Conservation (phyloP, 1,140 invertebrate genomes). For the Drosophila novamexicana region DNA sequence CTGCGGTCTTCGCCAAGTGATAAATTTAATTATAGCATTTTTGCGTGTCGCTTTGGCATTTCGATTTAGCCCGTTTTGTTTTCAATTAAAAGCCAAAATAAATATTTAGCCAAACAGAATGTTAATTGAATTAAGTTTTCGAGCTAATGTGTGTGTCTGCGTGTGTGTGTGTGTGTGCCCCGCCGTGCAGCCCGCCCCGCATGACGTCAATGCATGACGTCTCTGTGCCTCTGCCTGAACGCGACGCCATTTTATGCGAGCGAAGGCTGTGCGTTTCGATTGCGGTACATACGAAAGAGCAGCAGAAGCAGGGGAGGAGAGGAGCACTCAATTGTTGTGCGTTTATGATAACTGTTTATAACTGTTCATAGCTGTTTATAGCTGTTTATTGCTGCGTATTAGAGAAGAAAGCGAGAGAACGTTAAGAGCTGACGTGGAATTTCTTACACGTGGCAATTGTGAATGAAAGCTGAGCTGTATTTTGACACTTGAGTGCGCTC, state of each 20-base stretch:
- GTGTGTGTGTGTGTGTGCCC: background rate
- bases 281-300: constrained; percentile 31
- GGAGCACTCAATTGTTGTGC: background rate
- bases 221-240: background rate
- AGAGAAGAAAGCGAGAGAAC: background rate
- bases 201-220: constrained; percentile 9
- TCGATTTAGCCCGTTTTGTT: constrained; percentile 31
- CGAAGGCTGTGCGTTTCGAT: constrained; percentile 8
- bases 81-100: constrained; percentile 54
- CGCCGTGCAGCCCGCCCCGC: background rate
- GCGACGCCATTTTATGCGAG: constrained; percentile 32
- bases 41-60: constrained; percentile 65
- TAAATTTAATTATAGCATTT: constrained; percentile 70
- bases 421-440: background rate
- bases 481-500: background rate
- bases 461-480: background rate
- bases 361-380: background rate
- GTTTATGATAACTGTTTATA: constrained; percentile 1
- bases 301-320: background rate
- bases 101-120: constrained; percentile 5
- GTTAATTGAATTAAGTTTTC: constrained; percentile 17
- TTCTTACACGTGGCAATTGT: background rate
- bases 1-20: constrained; percentile 22
- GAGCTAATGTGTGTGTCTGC: background rate
- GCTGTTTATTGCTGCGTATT: background rate